Evolutionary conservation across 2,888 invertebrate genomes (phyloP).

Genomic region (Linnaemya vulpina): DNA sequence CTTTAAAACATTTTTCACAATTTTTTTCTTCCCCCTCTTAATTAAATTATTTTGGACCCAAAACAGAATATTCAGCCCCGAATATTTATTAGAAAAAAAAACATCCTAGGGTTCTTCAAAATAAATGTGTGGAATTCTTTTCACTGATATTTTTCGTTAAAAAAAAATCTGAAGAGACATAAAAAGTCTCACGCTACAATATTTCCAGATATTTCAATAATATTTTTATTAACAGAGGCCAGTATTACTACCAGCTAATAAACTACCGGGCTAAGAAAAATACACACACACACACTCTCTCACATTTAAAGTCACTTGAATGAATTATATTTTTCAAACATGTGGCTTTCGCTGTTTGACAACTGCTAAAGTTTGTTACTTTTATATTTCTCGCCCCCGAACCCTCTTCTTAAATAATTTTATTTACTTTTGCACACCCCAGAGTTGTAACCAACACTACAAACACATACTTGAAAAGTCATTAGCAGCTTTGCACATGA

Average conservation of each 20-base stretch:
- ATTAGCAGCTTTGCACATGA: slow-evolving; percentile 79
- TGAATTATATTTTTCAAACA: slow-evolving; percentile 63
- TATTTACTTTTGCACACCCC: background rate
- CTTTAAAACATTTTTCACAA: too few relatives aligned
- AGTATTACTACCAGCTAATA: too few relatives aligned
- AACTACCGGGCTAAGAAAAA: background rate
- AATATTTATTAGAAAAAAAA: too few relatives aligned
- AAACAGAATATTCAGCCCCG: too few relatives aligned
- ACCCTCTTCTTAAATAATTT: background rate
- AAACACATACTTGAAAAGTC: slow-evolving; percentile 78
- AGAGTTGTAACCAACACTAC: slow-evolving; percentile 12
- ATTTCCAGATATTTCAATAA: too few relatives aligned
- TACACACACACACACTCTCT: background rate
- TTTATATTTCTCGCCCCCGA: background rate
- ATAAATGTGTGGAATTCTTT: too few relatives aligned
- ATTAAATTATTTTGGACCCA: too few relatives aligned
- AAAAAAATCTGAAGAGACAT: too few relatives aligned
- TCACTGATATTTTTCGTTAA: too few relatives aligned
- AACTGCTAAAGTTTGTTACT: slow-evolving; percentile 25
- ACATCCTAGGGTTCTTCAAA: too few relatives aligned
- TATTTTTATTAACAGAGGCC: background rate
- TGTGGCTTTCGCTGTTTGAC: slow-evolving; percentile 48
- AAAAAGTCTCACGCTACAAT: too few relatives aligned
- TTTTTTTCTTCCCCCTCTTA: too few relatives aligned
- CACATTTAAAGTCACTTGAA: slow-evolving; percentile 7